phyloP scores from a whole-genome alignment of 1,140 invertebrate species.

The Aphidius gifuensis region DNA sequence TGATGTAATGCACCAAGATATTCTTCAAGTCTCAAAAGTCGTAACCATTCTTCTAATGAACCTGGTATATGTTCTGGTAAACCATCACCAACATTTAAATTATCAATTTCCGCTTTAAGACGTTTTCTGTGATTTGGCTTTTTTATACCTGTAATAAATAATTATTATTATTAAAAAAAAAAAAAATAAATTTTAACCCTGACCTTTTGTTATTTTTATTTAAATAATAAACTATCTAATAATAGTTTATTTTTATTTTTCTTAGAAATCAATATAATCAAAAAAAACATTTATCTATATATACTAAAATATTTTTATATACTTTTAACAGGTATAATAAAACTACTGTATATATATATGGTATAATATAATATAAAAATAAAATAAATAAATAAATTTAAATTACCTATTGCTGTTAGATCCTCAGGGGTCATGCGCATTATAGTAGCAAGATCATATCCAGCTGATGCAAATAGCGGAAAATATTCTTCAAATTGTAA shows the following conservation, averaged over 20 bases:
- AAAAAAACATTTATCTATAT: too few relatives aligned
- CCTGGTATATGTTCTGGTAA: slow-evolving; percentile 89
- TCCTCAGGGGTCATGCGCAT: slow-evolving; percentile 97
- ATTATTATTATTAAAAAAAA: background rate
- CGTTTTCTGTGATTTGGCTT: slow-evolving; percentile 96
- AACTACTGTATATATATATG: background rate
- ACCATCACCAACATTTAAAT: slow-evolving; percentile 90
- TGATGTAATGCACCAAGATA: slow-evolving; percentile 83
- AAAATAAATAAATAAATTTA: slow-evolving; percentile 7
- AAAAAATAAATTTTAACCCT: background rate
- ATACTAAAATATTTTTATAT: too few relatives aligned
- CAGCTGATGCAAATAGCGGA: slow-evolving; percentile 87
- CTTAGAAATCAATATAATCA: too few relatives aligned
- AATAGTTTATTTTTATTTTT: too few relatives aligned
- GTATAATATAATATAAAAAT: background rate
- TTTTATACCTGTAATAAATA: slow-evolving; percentile 66
- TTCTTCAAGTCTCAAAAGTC: slow-evolving; percentile 84
- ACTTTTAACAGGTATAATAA: background rate
- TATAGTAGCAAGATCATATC: slow-evolving; percentile 97
- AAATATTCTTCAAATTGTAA: slow-evolving; percentile 96
- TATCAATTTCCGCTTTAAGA: slow-evolving; percentile 93
- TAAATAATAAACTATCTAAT: too few relatives aligned
- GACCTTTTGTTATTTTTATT: background rate
- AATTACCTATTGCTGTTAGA: slow-evolving; percentile 69
- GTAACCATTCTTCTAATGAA: slow-evolving; percentile 90